Evolutionary conservation across 2,797 vertebrate genomes (phyloP).

Genomic region (Poecile montanus): DNA sequence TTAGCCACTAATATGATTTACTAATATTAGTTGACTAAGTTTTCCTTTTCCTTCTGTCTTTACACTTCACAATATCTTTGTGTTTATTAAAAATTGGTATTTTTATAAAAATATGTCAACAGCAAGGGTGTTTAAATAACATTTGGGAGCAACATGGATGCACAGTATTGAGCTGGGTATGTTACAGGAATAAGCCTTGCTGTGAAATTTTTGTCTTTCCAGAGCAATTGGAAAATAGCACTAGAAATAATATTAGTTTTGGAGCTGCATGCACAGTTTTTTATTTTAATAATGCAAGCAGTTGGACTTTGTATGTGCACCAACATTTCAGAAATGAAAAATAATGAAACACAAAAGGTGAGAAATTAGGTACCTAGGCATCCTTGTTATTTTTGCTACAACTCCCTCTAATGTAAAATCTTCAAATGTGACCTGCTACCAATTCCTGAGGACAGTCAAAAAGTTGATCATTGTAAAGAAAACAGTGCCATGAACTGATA

Average conservation of each 20-base stretch:
- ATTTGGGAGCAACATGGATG: background rate
- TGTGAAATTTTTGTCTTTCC: background rate
- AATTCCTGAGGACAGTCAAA: background rate
- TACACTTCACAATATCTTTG: background rate
- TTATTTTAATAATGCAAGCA: background rate
- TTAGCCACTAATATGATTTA: background rate
- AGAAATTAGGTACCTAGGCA: background rate
- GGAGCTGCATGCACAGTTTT: background rate
- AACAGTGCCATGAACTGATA: background rate
- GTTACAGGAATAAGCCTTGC: background rate
- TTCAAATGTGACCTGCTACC: background rate
- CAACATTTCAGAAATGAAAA: background rate
- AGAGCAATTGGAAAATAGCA: background rate
- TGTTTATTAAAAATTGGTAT: background rate
- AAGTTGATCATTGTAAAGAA: background rate
- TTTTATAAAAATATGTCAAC: background rate
- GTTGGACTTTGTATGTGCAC: background rate
- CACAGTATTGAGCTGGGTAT: background rate
- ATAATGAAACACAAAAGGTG: background rate
- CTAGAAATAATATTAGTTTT: background rate
- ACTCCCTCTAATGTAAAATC: background rate
- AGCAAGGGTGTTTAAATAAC: background rate
- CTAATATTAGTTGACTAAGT: background rate
- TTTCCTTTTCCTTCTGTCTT: background rate
- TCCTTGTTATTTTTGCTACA: background rate